phyloP scores from a whole-genome alignment of 2,113 vertebrate genomes.

The Gallinago undulata region DNA sequence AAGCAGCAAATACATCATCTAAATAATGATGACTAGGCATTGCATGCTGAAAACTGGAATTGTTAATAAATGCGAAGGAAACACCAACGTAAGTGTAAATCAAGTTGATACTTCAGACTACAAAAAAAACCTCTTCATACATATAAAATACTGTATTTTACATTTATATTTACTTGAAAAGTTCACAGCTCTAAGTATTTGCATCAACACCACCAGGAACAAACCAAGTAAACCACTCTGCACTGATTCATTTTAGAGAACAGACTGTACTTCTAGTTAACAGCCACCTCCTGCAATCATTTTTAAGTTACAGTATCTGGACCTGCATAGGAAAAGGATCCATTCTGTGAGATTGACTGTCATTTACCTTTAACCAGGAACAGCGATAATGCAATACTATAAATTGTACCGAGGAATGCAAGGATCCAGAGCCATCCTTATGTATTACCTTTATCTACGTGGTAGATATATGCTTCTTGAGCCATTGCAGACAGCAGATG shows the following conservation, averaged over 20 bases:
- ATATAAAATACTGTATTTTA: neutral
- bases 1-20: neutral
- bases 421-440: neutral
- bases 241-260: neutral
- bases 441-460: slow-evolving; percentile 79
- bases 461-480: slow-evolving; percentile 88
- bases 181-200: neutral
- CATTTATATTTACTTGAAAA: neutral
- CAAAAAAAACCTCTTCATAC: neutral
- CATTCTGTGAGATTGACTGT: neutral
- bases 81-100: neutral
- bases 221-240: neutral
- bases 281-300: neutral
- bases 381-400: neutral
- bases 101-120: neutral
- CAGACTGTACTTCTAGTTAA: neutral
- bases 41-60: neutral
- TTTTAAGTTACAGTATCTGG: neutral
- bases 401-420: neutral
- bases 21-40: neutral
- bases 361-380: neutral
- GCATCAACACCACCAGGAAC: neutral
- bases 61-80: neutral
- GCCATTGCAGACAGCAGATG: slow-evolving; percentile 92
- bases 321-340: neutral